Evolutionary conservation across 2,888 invertebrate species (phyloP), one percentile per base, ranked within the genome.

Genomic region (Cyclophora punctaria): DNA sequence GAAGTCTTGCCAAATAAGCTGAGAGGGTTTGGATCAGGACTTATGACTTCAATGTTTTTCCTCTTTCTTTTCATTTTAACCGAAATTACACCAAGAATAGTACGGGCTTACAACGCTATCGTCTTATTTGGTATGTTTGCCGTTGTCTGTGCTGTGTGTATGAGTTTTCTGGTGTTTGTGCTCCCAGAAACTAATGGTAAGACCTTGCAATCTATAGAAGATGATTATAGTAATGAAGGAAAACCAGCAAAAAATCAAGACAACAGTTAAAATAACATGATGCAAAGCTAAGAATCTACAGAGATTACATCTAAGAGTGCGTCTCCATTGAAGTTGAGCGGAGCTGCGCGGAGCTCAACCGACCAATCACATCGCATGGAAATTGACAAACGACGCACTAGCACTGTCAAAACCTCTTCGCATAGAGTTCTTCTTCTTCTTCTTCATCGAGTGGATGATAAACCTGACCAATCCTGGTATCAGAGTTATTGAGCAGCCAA

Each of bases 121-220:
- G 34, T 34, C 7, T 34, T 46, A 34, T 50, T 41, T 45, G 55
- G 45, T 3, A 3, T 45, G 5, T 46, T 49, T 3, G 35, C 46
- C 1, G 2, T 55, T 40, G 33, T 51, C 33, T 45, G 43, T 48
- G 48, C 48, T 5, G 3, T 53, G n/a, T 48, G 37, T 46, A 7
- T 7, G 3, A 33, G 7, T 6, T n/a, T 51, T 48, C 47, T 71
- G 20, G 54, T 46, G 46, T 69, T 65, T 50, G 45, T 69, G n/a
- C 53, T 74, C 43, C 72, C 73, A 5, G 68, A 73, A 47, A 73
- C 73, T 0, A 61, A 63, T 51, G 90, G 59, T 91, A 94, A 73
- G 93, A 95, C 82, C 90, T 94, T 66, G 7, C 55, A 58, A 42
- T 45, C 50, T 3, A 56, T 53, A 3, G 55, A 58, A 53, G 50